Evolutionary conservation across 2,113 vertebrate species (phyloP).

Genomic region (Chaetodon auriga): DNA sequence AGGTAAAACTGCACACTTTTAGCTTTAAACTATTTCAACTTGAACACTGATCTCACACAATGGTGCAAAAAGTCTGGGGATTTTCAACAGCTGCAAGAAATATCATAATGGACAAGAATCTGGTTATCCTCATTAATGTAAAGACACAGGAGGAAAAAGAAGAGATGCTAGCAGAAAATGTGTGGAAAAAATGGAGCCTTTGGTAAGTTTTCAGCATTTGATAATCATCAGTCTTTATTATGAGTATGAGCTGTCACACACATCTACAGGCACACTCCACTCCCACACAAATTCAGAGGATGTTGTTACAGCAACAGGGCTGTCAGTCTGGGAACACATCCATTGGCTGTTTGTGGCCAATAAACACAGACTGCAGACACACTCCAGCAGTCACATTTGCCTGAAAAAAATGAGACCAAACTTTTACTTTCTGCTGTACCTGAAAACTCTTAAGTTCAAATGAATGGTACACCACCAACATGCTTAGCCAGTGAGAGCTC

Average conservation of each 20-base stretch:
- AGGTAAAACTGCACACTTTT: too few relatives aligned
- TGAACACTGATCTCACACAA: background rate
- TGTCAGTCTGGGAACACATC: slow-evolving; percentile 34
- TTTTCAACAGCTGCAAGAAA: too few relatives aligned
- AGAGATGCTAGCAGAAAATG: background rate
- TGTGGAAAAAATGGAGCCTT: slow-evolving; percentile 12
- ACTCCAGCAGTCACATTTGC: slow-evolving; percentile 14
- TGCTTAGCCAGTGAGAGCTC: background rate
- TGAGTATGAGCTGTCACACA: slow-evolving; percentile 45
- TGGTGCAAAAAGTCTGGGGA: background rate
- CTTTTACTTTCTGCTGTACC: slow-evolving; percentile 23
- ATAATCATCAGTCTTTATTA: slow-evolving; percentile 19
- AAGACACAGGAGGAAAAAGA: slow-evolving; percentile 5
- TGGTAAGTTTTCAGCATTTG: slow-evolving; percentile 50
- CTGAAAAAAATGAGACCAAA: slow-evolving; percentile 13
- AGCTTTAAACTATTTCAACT: background rate
- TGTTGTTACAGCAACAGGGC: slow-evolving; percentile 52
- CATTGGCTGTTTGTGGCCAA: slow-evolving; percentile 41
- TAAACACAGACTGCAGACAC: slow-evolving; percentile 35
- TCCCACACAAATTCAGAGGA: slow-evolving; percentile 50
- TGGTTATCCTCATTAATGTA: slow-evolving; percentile 4
- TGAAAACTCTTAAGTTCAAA: slow-evolving; percentile 42
- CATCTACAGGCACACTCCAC: slow-evolving; percentile 50
- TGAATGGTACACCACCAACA: background rate
- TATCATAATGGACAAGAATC: background rate